Evolutionary conservation across 2,113 vertebrate species (phyloP), one percentile per base, ranked within the genome.

Genomic region (Odocoileus virginianus): DNA sequence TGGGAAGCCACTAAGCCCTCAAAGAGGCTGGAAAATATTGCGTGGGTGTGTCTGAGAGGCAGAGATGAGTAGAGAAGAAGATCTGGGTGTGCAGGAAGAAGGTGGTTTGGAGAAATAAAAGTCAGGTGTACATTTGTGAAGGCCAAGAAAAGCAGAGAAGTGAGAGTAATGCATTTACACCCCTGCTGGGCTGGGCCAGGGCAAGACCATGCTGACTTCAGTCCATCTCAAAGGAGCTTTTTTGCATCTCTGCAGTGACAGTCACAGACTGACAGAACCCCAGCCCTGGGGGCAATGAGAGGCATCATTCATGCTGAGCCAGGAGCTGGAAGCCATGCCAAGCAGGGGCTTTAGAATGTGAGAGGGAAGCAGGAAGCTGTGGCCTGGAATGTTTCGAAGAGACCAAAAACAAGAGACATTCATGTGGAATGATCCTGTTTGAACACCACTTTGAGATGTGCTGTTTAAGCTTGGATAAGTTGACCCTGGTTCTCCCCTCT

Each of bases 301-400:
- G 98, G 98, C 96, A 13, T 90, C 96, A 97, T 98, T 98, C 97
- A 97, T 85, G 91, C 64, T 5, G 10, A 98, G 98, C 98, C 98
- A 98, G 97, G 98, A 98, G 14, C 95, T 90, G 1, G 54, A 58
- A 25, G 52, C 74, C 91, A 97, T 96, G 74, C 96, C 97, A 97
- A 96, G 76, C 47, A 25, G 40, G 93, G 91, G 96, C 88, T 96
- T 98, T 98, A 93, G 91, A 94, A 84, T 97, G 91, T 87, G 82
- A 98, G 98, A 97, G 78, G 4, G 52, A 92, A 89, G 84, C 95
- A 97, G 98, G 97, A 98, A 98, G 92, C 89, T 94, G 91, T 85
- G 96, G 95, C 96, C 96, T 6, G 25, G 91, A 95, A 92, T 54
- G 61, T 95, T 98, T 96, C 67, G 43, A 88, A 85, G 97, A 91